Percentiles rank a stretch among this genome's conserved stretches.
These are phyloP conservation scores for Dendrocincla fuliginosa DNA, from an alignment of 2,797 vertebrate species.

Conservation along the genomic window DNA sequence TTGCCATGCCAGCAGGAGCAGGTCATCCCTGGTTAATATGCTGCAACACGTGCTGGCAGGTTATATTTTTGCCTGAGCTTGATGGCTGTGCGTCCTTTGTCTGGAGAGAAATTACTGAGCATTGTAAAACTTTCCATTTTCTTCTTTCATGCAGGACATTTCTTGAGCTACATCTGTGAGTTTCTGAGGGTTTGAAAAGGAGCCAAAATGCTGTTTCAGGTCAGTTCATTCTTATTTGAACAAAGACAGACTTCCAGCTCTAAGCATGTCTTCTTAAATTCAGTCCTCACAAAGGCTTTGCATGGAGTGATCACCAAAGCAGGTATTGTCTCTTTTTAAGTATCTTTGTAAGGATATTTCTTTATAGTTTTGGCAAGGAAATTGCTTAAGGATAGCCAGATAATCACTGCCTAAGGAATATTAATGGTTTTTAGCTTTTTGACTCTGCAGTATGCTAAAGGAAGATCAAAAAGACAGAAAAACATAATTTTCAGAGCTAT, in stretches of 20 bases:
- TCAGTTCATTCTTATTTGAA: constrained; percentile 32
- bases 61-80: background rate
- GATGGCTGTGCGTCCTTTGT: background rate
- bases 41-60: background rate
- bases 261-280: constrained; percentile 20
- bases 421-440: background rate
- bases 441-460: background rate
- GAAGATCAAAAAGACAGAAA: background rate
- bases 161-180: background rate
- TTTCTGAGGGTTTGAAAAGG: background rate
- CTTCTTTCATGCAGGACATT: background rate
- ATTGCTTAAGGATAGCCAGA: constrained; percentile 12
- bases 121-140: background rate
- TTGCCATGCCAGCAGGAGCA: background rate
- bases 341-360: background rate
- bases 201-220: background rate
- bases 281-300: constrained; percentile 40
- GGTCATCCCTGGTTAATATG: background rate
- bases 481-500: background rate
- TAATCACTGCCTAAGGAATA: background rate
- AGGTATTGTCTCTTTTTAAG: constrained; percentile 50
- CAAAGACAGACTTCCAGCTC: constrained; percentile 29
- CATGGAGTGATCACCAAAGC: constrained; percentile 4
- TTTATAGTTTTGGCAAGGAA: constrained; percentile 30
- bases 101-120: background rate